Conservation (phyloP, 2,113 vertebrate species). For the Progne subis region DNA sequence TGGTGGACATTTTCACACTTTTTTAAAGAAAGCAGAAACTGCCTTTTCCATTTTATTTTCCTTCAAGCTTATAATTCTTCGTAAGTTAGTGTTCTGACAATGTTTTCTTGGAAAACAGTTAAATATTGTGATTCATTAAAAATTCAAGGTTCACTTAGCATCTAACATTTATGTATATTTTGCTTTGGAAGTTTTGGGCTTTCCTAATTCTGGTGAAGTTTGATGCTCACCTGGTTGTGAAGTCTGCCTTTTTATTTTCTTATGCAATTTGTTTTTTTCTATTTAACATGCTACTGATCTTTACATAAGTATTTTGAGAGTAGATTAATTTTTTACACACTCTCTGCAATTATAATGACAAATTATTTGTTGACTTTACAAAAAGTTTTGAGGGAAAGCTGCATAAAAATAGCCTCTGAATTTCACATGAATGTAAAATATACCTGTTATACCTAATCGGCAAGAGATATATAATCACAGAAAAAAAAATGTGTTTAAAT, state of each 20-base stretch:
- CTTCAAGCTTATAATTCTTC: neutral
- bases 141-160: neutral
- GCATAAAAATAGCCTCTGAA: neutral
- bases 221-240: neutral
- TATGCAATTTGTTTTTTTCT: neutral
- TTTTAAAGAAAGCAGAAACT: neutral
- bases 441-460: neutral
- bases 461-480: neutral
- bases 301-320: neutral
- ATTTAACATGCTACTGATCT: neutral
- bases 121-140: neutral
- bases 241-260: neutral
- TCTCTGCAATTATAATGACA: neutral
- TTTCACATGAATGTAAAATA: conserved; percentile 22
- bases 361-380: neutral
- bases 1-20: neutral
- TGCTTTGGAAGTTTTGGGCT: neutral
- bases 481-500: neutral
- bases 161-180: neutral
- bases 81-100: neutral
- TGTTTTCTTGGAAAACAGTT: neutral
- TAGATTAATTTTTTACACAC: neutral
- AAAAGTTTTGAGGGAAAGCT: neutral
- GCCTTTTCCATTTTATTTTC: neutral
- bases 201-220: neutral